Conservation (phyloP, 2,888 invertebrate genomes). For the Polydrusus cervinus region DNA sequence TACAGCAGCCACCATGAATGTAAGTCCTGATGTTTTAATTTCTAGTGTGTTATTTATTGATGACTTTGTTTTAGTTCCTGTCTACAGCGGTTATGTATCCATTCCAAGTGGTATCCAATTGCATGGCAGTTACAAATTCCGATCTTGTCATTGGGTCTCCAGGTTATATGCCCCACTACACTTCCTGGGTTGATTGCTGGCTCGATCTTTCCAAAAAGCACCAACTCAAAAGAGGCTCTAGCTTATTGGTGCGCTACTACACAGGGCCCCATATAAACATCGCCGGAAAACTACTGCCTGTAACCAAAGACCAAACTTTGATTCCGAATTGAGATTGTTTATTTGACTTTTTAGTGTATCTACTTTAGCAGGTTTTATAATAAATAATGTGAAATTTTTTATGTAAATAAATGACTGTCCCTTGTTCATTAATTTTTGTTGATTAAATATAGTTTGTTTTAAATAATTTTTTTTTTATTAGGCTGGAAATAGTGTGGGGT, state of each 20-base stretch:
- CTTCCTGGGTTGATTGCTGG: conserved; percentile 89
- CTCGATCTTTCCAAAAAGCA: conserved; percentile 82
- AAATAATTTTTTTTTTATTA: neutral
- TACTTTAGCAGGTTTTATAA: conserved; percentile 41
- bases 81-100: conserved; percentile 93
- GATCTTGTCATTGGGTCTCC: conserved; percentile 88
- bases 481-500: too few relatives aligned
- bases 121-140: conserved; percentile 90
- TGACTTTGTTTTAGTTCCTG: conserved; percentile 76
- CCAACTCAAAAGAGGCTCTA: conserved; percentile 90
- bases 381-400: conserved; percentile 37
- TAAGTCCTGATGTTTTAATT: conserved; percentile 66
- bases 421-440: conserved; percentile 27
- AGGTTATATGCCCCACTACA: conserved; percentile 88
- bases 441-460: conserved; percentile 21
- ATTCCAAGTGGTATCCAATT: conserved; percentile 91
- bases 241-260: conserved; percentile 85
- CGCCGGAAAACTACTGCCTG: conserved; percentile 64
- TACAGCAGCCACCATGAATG: conserved; percentile 75
- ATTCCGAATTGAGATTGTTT: conserved; percentile 41
- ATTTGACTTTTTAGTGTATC: conserved; percentile 33
- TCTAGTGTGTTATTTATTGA: neutral
- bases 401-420: conserved; percentile 44
- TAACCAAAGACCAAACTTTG: conserved; percentile 52
- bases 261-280: conserved; percentile 72